Base-by-base conservation (phyloP, 35 echinoderm and acorn worm genomes). In the Ptychodera flava region DNA sequence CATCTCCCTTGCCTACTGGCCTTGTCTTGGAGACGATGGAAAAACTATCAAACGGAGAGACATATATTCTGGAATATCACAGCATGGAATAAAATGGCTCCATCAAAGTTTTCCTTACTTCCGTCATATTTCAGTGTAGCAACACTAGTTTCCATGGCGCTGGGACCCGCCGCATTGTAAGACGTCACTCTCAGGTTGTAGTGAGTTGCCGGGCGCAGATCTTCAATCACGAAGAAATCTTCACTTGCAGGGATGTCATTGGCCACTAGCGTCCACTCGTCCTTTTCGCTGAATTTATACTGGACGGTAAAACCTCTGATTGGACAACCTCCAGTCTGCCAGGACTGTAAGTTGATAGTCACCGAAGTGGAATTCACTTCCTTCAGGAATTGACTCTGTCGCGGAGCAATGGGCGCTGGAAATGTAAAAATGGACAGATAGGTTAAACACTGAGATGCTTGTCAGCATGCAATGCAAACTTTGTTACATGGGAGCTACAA, bases 171-270 rank as follows among this genome's bases (percentile, higher is more conserved):
- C 16, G 87, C 92, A 32, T 99, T 99, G 2, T 92, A 90, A 16
- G 96, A 92, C 33, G 96, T 99, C 1, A 99, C 96, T 78, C 88
- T 89, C 35, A 99, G 90, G 37, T 87, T 85, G 76, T 94, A 94
- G 90, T 92, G 94, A 33, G 96, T 91, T 80, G 87, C 81, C 38
- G 96, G 96, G 78, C 89, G 90, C 53, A 99, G 76, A 77, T 80
- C 88, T 35, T 91, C 76, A 29, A 99, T 85, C 0, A 84, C 90
- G 36, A 92, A 99, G 31, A 36, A 85, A 28, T 84, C 80, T 35
- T 88, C 82, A 27, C 75, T 87, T 36, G 86, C 87, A 2, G 95
- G 95, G 6, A 94, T 88, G 35, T 98, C 93, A 28, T 88, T 87
- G 0, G 90, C 90, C 38, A 83, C 86, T 35, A 81, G 87, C 1